Conservation (phyloP, 2,888 invertebrate genomes). For the Apotomis turbidana region DNA sequence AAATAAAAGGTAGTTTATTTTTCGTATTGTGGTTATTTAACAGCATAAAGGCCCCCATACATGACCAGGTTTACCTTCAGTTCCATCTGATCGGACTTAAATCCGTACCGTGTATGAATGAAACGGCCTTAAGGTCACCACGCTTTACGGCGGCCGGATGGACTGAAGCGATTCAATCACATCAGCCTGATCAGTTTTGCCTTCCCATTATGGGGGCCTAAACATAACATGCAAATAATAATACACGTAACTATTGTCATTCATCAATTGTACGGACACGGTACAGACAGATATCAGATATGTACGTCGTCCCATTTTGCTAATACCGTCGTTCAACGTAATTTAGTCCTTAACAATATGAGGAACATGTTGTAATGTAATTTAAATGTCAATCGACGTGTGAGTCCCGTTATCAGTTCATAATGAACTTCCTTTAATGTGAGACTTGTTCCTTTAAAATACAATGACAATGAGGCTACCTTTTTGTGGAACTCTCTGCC, state of each 20-base stretch:
- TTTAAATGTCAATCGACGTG: background rate
- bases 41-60: too few relatives aligned
- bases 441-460: background rate
- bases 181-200: too few relatives aligned
- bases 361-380: too few relatives aligned
- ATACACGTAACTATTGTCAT: background rate
- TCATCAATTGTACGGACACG: constrained; percentile 14
- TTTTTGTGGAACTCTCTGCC: background rate
- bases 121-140: too few relatives aligned
- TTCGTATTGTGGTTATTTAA: background rate
- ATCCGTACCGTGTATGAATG: too few relatives aligned
- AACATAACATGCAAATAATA: background rate
- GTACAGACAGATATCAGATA: constrained; percentile 9
- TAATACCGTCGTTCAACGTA: background rate
- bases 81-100: too few relatives aligned
- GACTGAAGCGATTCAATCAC: too few relatives aligned
- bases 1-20: too few relatives aligned
- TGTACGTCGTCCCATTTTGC: constrained; percentile 9
- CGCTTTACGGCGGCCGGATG: too few relatives aligned
- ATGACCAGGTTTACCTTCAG: too few relatives aligned
- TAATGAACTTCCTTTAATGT: constrained; percentile 5
- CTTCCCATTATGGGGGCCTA: too few relatives aligned
- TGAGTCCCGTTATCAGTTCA: constrained; percentile 9
- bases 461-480: background rate
- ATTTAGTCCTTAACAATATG: background rate